Evolutionary conservation across 1,140 invertebrate genomes (phyloP), one percentile per base, ranked within the genome.

Genomic region (Drosophila biarmipes): DNA sequence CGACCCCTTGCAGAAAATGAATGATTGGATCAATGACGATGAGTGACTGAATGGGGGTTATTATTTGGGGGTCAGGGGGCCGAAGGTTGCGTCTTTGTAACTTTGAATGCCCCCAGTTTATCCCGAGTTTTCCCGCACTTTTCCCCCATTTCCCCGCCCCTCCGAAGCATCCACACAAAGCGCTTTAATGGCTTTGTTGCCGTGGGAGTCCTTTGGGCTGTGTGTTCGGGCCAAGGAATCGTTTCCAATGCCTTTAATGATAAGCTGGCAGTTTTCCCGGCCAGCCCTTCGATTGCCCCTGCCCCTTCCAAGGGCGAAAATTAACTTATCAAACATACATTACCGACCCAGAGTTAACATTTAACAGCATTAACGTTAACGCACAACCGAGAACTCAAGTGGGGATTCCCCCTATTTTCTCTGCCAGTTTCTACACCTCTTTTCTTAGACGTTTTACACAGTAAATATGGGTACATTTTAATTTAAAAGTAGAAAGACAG

Each of bases 261-360:
- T 80, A 80, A 75, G 66, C 61, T 51, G 37, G 27, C 35, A 48
- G n/a, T 35, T 62, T 63, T 35, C 27, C 8, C 11, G 14, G 2
- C 14, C 29, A 29, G n/a, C 15, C 45, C 42, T 14, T 15, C 45
- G 43, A 11, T 42, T 31, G 21, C 14, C 12, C 24, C 3, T 7
- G 24, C 21, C 11, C 46, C n/a, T 45, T 21, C 66, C 64, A 79
- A 67, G 40, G 49, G 64, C 64, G 76, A 78, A 89, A 89, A 90
- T 89, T 77, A 89, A 89, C 85, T 89, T 89, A 89, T 90, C 84
- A 89, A 89, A 89, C 84, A 90, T 80, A 80, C 84, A 87, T 87
- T 84, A 84, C 84, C 72, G 73, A 72, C 55, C 78, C 71, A 59
- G 76, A 87, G 85, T 84, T 90, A 78, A 78, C 85, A 90, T 89